Conservation (phyloP, 2,888 invertebrate genomes). For the Metallyticus violacea region DNA sequence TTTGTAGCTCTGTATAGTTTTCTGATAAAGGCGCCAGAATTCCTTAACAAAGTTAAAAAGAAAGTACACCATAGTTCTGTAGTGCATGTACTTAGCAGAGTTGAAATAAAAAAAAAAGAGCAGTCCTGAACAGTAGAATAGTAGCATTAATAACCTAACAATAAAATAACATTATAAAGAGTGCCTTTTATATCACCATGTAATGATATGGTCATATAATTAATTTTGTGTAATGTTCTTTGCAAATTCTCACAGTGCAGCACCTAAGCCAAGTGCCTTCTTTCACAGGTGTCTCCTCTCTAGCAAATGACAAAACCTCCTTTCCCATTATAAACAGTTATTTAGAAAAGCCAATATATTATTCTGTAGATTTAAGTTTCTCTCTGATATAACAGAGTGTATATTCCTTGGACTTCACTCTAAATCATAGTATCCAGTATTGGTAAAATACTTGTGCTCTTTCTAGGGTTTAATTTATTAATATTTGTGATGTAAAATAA, state of each 20-base stretch:
- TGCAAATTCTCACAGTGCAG: neutral
- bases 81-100: no score
- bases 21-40: no score
- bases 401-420: no score
- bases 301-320: neutral
- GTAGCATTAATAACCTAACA: neutral
- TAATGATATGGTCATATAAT: neutral
- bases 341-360: no score
- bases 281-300: neutral
- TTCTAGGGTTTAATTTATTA: neutral
- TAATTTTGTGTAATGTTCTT: neutral
- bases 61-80: no score
- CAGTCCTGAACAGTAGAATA: neutral
- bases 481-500: neutral
- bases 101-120: no score
- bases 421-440: neutral
- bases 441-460: neutral
- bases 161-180: neutral
- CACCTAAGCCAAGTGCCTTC: neutral
- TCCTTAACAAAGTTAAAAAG: no score
- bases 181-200: neutral
- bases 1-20: no score
- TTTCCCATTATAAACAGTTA: no score
- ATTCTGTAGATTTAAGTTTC: neutral
- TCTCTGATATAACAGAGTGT: neutral